Evolutionary conservation across 2,888 invertebrate species (phyloP).

Genomic region (Aricia artaxerxes): DNA sequence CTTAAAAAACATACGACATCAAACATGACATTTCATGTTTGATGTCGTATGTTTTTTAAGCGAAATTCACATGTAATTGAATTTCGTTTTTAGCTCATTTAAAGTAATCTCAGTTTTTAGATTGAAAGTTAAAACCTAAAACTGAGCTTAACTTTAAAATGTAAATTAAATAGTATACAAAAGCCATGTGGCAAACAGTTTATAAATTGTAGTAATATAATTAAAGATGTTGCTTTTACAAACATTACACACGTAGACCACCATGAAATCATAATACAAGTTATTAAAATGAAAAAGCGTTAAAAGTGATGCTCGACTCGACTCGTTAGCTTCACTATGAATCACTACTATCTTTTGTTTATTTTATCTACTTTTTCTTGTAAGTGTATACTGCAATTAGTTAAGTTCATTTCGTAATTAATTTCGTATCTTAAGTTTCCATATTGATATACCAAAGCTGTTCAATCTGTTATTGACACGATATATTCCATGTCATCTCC

Average conservation of each 20-base stretch:
- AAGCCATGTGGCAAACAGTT: too few species aligned
- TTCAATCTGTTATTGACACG: not conserved
- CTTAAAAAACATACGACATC: not conserved
- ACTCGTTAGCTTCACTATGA: constrained; percentile 6
- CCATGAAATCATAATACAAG: not conserved
- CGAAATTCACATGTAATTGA: not conserved
- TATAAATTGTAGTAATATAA: not conserved
- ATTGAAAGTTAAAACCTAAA: not conserved
- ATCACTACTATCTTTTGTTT: constrained; percentile 18
- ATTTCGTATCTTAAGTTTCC: constrained; percentile 11
- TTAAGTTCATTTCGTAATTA: constrained; percentile 20
- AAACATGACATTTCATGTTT: too few species aligned
- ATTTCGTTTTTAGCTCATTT: not conserved
- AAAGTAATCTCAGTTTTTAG: not conserved
- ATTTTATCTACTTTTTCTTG: constrained; percentile 15
- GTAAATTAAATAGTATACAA: too few species aligned
- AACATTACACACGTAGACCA: not conserved
- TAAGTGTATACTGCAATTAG: constrained; percentile 22
- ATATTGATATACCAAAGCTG: not conserved
- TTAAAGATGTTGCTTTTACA: not conserved
- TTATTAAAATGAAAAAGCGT: constrained; percentile 9
- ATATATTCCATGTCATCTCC: not conserved
- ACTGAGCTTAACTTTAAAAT: not conserved
- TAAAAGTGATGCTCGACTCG: not conserved
- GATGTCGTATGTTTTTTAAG: too few species aligned